Conservation (phyloP, 1,140 invertebrate species). For the Drosophila jambulina region DNA sequence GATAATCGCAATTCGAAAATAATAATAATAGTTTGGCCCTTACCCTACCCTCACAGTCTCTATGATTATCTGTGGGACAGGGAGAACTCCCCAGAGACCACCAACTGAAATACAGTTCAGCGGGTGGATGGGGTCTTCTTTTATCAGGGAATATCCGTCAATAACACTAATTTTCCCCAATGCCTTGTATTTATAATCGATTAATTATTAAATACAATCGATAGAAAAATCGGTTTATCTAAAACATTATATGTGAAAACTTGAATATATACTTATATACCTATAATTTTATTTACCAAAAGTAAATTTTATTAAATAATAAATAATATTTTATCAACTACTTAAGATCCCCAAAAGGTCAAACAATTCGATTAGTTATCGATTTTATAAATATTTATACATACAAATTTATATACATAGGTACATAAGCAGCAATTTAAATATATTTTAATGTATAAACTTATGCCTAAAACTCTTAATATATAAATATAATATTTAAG, state of each 20-base stretch:
- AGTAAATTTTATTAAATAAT: too few species aligned
- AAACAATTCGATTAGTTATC: background rate
- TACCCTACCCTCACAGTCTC: background rate
- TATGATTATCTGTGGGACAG: slow-evolving; percentile 72
- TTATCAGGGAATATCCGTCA: background rate
- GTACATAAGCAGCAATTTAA: background rate
- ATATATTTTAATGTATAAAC: background rate
- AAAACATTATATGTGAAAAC: background rate
- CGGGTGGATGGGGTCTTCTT: background rate
- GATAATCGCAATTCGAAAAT: slow-evolving; percentile 78
- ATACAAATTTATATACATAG: background rate
- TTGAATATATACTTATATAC: background rate
- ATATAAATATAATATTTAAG: background rate
- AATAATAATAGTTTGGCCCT: slow-evolving; percentile 66
- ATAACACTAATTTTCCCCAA: background rate
- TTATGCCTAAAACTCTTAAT: background rate
- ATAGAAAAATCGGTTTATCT: background rate
- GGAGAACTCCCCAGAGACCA: slow-evolving; percentile 17
- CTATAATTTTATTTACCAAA: too few species aligned
- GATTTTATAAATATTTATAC: too few species aligned
- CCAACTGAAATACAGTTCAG: background rate
- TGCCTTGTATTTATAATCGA: background rate
- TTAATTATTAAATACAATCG: background rate
- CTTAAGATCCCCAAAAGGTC: background rate
- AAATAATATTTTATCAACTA: too few species aligned